These are phyloP conservation scores for Arion vulgaris DNA, from an alignment of 1,140 invertebrate species.

Conservation along the genomic window DNA sequence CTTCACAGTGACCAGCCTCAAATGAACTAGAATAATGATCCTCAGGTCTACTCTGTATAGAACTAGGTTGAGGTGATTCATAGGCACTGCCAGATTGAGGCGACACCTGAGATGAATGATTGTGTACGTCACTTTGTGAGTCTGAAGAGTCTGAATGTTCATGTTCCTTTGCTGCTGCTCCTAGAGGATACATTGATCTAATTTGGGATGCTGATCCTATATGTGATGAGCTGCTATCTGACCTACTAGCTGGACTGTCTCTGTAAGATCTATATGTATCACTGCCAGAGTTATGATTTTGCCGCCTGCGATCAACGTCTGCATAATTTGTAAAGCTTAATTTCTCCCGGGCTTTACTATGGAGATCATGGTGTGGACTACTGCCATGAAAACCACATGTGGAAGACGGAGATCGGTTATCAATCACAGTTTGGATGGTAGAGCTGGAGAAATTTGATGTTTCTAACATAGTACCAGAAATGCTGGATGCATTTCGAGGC, in stretches of 20 bases:
- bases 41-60: not conserved
- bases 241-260: not conserved
- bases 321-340: slow-evolving; percentile 26
- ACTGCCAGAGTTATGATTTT: not conserved
- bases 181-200: not conserved
- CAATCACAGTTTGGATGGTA: not conserved
- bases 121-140: slow-evolving; percentile 21
- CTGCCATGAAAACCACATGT: slow-evolving; percentile 40
- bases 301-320: slow-evolving; percentile 18
- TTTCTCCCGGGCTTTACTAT: slow-evolving; percentile 1
- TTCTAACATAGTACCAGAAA: not conserved
- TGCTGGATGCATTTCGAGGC: not conserved
- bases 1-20: slow-evolving; percentile 52
- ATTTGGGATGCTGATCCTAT: slow-evolving; percentile 26
- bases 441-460: not conserved
- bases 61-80: not conserved
- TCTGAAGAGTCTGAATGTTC: slow-evolving; percentile 29
- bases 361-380: slow-evolving; percentile 28
- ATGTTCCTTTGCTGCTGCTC: not conserved
- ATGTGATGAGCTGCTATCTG: slow-evolving; percentile 31
- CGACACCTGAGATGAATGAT: not conserved
- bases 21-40: slow-evolving; percentile 4
- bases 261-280: not conserved
- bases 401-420: slow-evolving; percentile 7
- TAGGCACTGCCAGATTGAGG: slow-evolving; percentile 6